Conservation (phyloP, 64 coral and sea anemone genomes). For the Stylophora pistillata region DNA sequence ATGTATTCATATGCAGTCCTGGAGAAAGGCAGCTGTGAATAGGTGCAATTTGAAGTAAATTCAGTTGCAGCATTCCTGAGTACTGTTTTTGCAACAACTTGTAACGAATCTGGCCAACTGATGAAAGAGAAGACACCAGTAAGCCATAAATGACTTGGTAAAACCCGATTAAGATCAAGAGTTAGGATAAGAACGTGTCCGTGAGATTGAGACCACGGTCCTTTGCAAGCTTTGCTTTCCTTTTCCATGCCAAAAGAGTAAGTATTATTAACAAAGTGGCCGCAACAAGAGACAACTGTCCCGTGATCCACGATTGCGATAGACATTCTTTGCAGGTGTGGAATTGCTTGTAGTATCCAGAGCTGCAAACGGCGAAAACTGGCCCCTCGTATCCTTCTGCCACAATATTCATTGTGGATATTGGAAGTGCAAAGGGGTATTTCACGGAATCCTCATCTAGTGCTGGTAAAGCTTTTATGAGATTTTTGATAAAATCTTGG, state of each 20-base stretch:
- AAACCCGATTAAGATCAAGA: conserved; percentile 52
- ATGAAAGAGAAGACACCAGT: conserved; percentile 46
- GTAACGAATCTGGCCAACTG: conserved; percentile 24
- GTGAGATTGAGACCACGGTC: not conserved
- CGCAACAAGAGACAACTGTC: not conserved
- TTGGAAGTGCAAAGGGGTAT: not conserved
- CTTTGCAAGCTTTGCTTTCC: not conserved
- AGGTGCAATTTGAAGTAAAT: conserved; percentile 45
- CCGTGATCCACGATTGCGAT: not conserved
- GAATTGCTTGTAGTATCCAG: conserved; percentile 3
- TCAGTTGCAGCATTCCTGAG: conserved; percentile 42
- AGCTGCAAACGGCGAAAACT: not conserved
- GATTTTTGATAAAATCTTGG: not conserved
- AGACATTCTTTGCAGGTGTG: not conserved
- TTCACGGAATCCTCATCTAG: not conserved
- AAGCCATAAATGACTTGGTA: conserved; percentile 51
- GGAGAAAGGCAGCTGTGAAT: conserved; percentile 27
- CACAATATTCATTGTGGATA: too few relatives aligned
- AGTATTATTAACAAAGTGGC: not conserved
- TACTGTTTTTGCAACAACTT: conserved; percentile 45
- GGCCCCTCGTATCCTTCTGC: not conserved
- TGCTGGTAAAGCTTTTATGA: not conserved
- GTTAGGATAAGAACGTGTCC: conserved; percentile 9
- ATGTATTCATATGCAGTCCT: conserved; percentile 7
- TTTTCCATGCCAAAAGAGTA: not conserved